phyloP scores from a whole-genome alignment of 2,888 invertebrate species.

The Neelides folsomi region DNA sequence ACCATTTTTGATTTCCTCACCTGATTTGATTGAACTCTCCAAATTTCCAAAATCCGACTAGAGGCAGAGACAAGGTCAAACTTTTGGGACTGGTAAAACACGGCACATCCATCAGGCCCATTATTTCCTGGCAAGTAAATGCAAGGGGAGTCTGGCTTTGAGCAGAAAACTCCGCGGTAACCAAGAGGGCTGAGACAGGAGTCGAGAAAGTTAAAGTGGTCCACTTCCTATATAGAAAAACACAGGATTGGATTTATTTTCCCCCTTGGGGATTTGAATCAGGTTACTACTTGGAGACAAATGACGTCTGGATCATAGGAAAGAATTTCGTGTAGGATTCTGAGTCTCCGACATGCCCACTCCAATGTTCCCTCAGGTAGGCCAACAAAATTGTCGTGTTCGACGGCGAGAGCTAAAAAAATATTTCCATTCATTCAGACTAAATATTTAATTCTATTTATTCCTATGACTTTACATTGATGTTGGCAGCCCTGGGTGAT shows the following conservation, averaged over 20 bases:
- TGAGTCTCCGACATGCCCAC: conserved; percentile 53
- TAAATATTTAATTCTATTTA: too few species aligned
- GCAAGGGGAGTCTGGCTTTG: conserved; percentile 65
- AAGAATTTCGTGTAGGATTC: conserved; percentile 57
- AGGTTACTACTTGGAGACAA: conserved; percentile 48
- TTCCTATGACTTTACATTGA: too few species aligned
- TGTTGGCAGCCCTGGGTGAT: too few species aligned
- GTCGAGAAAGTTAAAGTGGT: conserved; percentile 56
- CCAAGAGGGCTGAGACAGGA: conserved; percentile 50
- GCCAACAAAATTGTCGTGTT: conserved; percentile 56
- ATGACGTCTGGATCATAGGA: conserved; percentile 54
- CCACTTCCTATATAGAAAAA: conserved; percentile 49
- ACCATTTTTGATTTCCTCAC: too few species aligned
- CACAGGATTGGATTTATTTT: neutral
- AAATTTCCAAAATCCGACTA: conserved; percentile 53
- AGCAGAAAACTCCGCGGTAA: conserved; percentile 55
- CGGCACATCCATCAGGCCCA: conserved; percentile 66
- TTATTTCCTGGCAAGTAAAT: conserved; percentile 55
- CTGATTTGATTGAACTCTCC: conserved; percentile 60
- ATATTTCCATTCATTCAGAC: too few species aligned
- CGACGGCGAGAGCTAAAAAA: conserved; percentile 51
- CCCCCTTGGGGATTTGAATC: neutral
- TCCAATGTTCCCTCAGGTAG: conserved; percentile 57
- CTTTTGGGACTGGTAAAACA: conserved; percentile 53
- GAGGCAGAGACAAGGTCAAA: conserved; percentile 48